Conservation (phyloP, 2,113 vertebrate species). For the Oryzias curvinotus region DNA sequence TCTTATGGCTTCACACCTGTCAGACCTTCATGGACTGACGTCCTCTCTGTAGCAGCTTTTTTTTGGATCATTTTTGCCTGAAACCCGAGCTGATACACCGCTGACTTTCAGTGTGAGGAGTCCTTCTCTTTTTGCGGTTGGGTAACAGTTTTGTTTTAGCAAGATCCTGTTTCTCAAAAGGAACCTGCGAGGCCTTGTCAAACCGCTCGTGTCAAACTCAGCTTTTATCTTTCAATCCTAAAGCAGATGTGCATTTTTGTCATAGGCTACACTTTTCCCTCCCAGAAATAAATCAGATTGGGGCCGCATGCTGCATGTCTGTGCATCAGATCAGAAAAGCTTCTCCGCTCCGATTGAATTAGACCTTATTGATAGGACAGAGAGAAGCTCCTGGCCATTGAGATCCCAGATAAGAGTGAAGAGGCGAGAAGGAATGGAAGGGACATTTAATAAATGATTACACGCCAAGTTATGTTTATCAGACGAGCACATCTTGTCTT, state of each 20-base stretch:
- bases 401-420: constrained; percentile 49
- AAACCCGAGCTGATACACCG: too few relatives aligned
- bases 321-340: constrained; percentile 48
- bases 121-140: background rate
- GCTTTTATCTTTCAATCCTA: too few relatives aligned
- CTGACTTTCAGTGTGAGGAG: background rate
- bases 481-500: constrained; percentile 62
- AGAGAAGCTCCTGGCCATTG: constrained; percentile 31
- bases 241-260: constrained; percentile 1
- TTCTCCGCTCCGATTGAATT: constrained; percentile 35
- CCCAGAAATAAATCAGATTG: constrained; percentile 21
- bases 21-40: too few relatives aligned
- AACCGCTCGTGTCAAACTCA: too few relatives aligned
- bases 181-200: background rate
- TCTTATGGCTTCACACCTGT: too few relatives aligned
- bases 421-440: constrained; percentile 27
- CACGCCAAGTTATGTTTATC: constrained; percentile 69
- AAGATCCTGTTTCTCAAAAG: constrained; percentile 47
- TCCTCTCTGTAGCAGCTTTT: too few relatives aligned
- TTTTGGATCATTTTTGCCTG: too few relatives aligned
- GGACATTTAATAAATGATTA: constrained; percentile 67
- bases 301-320: constrained; percentile 14
- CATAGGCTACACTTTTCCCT: constrained; percentile 31
- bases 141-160: constrained; percentile 43
- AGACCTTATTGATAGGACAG: constrained; percentile 36